phyloP scores from a whole-genome alignment of 2,797 vertebrate species.

The Peromyscus aztecus region DNA sequence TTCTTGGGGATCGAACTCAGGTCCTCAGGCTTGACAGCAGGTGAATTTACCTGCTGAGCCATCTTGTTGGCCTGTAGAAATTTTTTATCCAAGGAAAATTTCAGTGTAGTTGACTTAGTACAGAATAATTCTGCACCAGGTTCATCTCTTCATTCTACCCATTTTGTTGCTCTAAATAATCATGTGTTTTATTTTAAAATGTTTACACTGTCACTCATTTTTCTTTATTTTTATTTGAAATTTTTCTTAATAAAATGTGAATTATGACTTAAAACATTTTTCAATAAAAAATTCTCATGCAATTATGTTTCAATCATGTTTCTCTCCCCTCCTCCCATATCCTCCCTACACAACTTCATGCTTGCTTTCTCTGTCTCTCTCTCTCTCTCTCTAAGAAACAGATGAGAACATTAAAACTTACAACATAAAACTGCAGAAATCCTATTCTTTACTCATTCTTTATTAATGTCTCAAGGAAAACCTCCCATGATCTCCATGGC shows the following conservation, averaged over 20 bases:
- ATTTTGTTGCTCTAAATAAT: neutral
- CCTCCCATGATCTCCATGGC: neutral
- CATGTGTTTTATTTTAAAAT: constrained; percentile 17
- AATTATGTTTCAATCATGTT: neutral
- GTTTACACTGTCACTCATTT: constrained; percentile 22
- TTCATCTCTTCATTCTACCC: neutral
- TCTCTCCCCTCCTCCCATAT: neutral
- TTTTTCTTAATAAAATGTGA: constrained; percentile 43
- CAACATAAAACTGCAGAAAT: neutral
- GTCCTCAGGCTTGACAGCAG: neutral
- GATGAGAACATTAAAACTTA: constrained; percentile 14
- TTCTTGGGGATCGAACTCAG: neutral
- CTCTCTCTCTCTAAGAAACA: neutral
- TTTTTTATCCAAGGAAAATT: constrained; percentile 46
- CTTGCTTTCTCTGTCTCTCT: neutral
- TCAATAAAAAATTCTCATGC: neutral
- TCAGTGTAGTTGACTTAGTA: neutral
- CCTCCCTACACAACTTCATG: neutral
- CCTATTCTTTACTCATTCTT: constrained; percentile 26
- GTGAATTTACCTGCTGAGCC: neutral
- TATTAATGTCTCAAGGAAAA: neutral
- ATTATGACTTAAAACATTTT: neutral
- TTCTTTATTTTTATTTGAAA: constrained; percentile 32
- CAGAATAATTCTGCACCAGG: neutral
- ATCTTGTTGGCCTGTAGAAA: neutral